phyloP scores from a whole-genome alignment of 1,140 invertebrate species.

The Bactericera cockerelli region DNA sequence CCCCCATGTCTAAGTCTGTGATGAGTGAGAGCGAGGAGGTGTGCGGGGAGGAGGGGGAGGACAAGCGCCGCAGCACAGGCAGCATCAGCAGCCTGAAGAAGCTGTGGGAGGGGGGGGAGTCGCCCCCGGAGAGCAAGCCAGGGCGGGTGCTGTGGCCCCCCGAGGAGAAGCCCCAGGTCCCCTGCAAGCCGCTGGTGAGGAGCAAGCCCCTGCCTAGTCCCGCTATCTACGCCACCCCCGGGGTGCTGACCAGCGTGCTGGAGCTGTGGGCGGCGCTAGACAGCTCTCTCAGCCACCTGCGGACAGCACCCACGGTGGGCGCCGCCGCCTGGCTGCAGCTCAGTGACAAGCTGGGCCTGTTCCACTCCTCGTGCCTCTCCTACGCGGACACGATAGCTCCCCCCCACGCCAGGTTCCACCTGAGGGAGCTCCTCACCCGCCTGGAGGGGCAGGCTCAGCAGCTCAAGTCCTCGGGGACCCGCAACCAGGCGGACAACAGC shows the following conservation, averaged over 20 bases:
- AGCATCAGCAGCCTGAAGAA: slow-evolving; percentile 86
- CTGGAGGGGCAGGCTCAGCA: slow-evolving; percentile 64
- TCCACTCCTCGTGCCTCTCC: slow-evolving; percentile 58
- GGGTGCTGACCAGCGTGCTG: slow-evolving; percentile 37
- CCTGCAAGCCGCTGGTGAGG: slow-evolving; percentile 44
- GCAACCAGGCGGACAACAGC: slow-evolving; percentile 50
- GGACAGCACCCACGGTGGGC: slow-evolving; percentile 38
- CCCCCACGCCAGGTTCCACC: slow-evolving; percentile 74
- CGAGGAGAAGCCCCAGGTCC: slow-evolving; percentile 48
- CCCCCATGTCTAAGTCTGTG: slow-evolving; percentile 28
- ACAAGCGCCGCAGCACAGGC: slow-evolving; percentile 79
- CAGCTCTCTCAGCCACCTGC: slow-evolving; percentile 42
- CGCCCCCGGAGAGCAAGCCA: slow-evolving; percentile 36
- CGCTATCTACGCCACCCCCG: slow-evolving; percentile 48
- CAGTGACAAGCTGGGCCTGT: slow-evolving; percentile 62
- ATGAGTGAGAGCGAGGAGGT: slow-evolving; percentile 25
- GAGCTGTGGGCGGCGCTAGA: slow-evolving; percentile 52
- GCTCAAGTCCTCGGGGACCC: slow-evolving; percentile 50
- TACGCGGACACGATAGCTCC: slow-evolving; percentile 56
- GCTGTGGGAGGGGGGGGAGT: slow-evolving; percentile 62
- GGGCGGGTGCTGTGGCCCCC: slow-evolving; percentile 37
- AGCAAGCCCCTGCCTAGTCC: slow-evolving; percentile 22
- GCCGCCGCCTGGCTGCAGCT: slow-evolving; percentile 61
- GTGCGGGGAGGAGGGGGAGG: slow-evolving; percentile 45
- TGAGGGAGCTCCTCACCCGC: slow-evolving; percentile 65